A percentile compares a stretch with the other conserved stretches of the same genome.
Conservation (phyloP, 92 coral and sea anemone species). For the Micromussa lordhowensis region DNA sequence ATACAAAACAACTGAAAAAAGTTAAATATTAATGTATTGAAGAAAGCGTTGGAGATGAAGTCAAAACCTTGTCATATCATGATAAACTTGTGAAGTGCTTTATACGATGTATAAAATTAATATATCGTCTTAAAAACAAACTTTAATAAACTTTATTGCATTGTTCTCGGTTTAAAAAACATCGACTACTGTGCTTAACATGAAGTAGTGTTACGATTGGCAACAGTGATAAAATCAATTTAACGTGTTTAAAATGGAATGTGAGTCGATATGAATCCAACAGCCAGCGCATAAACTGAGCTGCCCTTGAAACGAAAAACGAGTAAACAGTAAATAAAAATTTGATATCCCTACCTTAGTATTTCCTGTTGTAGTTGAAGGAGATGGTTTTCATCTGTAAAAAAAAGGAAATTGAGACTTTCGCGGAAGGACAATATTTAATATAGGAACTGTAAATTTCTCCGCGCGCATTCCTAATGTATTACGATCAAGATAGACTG, state of each 20-base stretch:
- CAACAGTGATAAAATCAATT: slow-evolving; percentile 16
- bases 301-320: not conserved
- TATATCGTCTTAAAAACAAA: not conserved
- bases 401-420: slow-evolving; percentile 9
- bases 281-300: not conserved
- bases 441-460: not conserved
- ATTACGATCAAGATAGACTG: not conserved
- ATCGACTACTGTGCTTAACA: slow-evolving; percentile 4
- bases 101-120: not conserved
- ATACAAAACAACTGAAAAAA: not conserved
- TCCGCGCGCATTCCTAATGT: not conserved
- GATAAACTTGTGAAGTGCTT: not conserved
- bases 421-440: not conserved
- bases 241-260: slow-evolving; percentile 2
- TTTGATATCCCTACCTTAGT: slow-evolving; percentile 5
- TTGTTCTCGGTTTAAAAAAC: not conserved
- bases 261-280: not conserved
- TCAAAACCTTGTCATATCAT: not conserved
- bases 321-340: not conserved
- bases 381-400: not conserved
- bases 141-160: not conserved
- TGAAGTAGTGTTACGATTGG: not conserved
- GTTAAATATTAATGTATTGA: not conserved
- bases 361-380: slow-evolving; percentile 1
- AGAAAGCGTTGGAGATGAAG: not conserved